These are phyloP conservation scores for Toxonevra muliebris DNA, from an alignment of 2,888 invertebrate species.

Conservation along the genomic window DNA sequence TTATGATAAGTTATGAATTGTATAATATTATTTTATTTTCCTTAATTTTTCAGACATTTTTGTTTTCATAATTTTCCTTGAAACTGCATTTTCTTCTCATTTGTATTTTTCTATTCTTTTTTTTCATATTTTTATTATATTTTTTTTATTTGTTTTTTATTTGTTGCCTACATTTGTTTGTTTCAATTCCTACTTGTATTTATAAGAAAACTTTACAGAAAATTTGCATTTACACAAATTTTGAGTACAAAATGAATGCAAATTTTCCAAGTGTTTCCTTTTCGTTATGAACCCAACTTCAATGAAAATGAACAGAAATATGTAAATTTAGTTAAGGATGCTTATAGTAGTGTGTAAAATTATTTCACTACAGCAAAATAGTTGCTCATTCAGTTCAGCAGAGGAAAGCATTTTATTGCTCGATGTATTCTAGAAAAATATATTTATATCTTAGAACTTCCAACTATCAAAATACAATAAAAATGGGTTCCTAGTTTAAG, in stretches of 20 bases:
- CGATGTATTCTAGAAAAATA: too few relatives aligned
- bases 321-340: constrained; percentile 57
- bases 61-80: too few relatives aligned
- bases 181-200: constrained; percentile 44
- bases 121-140: neutral
- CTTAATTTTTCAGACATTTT: too few relatives aligned
- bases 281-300: constrained; percentile 58
- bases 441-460: too few relatives aligned
- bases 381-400: too few relatives aligned
- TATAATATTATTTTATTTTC: too few relatives aligned
- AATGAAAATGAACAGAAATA: constrained; percentile 61
- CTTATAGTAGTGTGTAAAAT: constrained; percentile 33
- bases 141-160: neutral
- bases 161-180: neutral
- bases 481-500: too few relatives aligned
- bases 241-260: constrained; percentile 50
- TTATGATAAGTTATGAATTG: too few relatives aligned
- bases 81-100: too few relatives aligned
- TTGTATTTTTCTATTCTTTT: too few relatives aligned
- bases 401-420: too few relatives aligned
- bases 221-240: constrained; percentile 53
- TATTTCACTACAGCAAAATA: constrained; percentile 6
- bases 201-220: constrained; percentile 57
- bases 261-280: constrained; percentile 62
- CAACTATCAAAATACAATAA: too few relatives aligned